These are phyloP conservation scores for Phengaris alcon DNA, from an alignment of 2,888 invertebrate species.

Conservation along the genomic window DNA sequence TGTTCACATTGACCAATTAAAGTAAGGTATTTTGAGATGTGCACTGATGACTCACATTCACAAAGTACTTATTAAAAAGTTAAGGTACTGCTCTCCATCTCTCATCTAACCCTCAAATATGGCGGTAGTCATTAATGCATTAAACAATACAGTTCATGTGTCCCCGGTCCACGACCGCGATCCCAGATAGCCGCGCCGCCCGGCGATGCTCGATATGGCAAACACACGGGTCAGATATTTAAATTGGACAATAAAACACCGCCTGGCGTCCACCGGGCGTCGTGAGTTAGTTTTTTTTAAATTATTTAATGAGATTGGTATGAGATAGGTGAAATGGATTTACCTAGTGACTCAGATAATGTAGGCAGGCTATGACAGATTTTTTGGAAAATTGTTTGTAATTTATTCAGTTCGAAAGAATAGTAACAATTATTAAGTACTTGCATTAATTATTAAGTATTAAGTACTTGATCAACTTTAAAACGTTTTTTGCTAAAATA, in stretches of 20 bases:
- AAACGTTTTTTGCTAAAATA: too few relatives aligned
- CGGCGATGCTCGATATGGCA: constrained; percentile 68
- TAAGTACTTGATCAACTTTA: too few relatives aligned
- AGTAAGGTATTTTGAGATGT: too few relatives aligned
- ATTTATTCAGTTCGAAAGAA: neutral
- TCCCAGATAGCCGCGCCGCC: constrained; percentile 38
- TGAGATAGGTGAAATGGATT: constrained; percentile 22
- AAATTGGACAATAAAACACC: constrained; percentile 40
- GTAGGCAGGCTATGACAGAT: too few relatives aligned
- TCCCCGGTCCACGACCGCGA: constrained; percentile 38
- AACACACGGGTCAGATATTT: constrained; percentile 47
- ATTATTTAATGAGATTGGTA: constrained; percentile 29
- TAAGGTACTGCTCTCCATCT: neutral
- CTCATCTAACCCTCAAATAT: constrained; percentile 14
- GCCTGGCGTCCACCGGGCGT: constrained; percentile 15
- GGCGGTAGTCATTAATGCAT: constrained; percentile 20
- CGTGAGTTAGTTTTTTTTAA: constrained; percentile 21
- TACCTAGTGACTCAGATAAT: neutral
- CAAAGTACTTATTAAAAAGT: too few relatives aligned
- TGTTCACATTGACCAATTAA: too few relatives aligned
- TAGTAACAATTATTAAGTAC: too few relatives aligned
- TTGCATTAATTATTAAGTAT: too few relatives aligned
- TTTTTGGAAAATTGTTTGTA: too few relatives aligned
- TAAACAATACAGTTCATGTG: constrained; percentile 41
- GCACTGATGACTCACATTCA: too few relatives aligned